These are phyloP conservation scores for Drosophila ustulata DNA, from an alignment of 2,888 invertebrate genomes.

Conservation along the genomic window DNA sequence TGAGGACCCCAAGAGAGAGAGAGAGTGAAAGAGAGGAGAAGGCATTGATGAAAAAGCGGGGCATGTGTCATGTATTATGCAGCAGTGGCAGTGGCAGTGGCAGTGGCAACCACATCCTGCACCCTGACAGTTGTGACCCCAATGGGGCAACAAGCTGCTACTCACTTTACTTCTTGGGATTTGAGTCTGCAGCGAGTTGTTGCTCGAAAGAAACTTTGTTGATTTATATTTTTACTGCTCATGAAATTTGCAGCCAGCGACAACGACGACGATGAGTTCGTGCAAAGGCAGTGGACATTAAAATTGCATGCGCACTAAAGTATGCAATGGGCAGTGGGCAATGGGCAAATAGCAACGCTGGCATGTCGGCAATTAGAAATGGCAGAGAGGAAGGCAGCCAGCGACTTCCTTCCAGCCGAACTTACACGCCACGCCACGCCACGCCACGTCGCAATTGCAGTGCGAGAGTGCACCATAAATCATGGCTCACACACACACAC, in stretches of 20 bases:
- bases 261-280: constrained; percentile 33
- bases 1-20: background rate
- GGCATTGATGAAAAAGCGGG: constrained; percentile 57
- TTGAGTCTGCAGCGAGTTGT: background rate
- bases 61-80: constrained; percentile 65
- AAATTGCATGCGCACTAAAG: constrained; percentile 74
- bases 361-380: constrained; percentile 51
- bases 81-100: constrained; percentile 35
- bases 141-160: constrained; percentile 11
- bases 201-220: constrained; percentile 64
- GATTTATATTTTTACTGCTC: constrained; percentile 70
- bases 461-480: constrained; percentile 61
- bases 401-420: constrained; percentile 33
- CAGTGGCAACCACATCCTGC: constrained; percentile 18
- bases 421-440: constrained; percentile 40
- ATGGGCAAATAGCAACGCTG: constrained; percentile 31
- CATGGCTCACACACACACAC: constrained; percentile 36
- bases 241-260: constrained; percentile 66
- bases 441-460: constrained; percentile 42
- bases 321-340: constrained; percentile 67
- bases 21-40: constrained; percentile 1
- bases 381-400: constrained; percentile 5
- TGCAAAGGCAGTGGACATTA: constrained; percentile 62
- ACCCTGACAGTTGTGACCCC: constrained; percentile 33
- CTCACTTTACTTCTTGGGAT: constrained; percentile 32